Conservation (phyloP, 2,888 invertebrate genomes). For the Lasioglossum lativentre region DNA sequence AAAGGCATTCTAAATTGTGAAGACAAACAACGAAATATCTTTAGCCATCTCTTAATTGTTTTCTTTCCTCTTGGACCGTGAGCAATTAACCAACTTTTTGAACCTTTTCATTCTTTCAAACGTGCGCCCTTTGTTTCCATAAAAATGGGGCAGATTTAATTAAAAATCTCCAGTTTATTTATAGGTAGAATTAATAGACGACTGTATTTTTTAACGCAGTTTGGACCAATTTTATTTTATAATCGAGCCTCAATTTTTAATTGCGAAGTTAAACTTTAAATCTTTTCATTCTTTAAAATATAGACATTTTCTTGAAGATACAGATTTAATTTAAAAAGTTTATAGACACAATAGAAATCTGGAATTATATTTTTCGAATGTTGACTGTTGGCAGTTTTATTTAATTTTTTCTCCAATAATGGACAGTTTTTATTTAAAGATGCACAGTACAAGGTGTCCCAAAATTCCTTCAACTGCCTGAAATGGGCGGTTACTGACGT, state of each 20-base stretch:
- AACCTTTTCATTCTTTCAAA: neutral
- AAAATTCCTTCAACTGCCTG: no score
- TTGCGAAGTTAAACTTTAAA: no score
- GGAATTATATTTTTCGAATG: neutral
- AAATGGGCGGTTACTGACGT: no score
- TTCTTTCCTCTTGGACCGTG: neutral
- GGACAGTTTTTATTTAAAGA: neutral
- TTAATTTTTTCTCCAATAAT: neutral
- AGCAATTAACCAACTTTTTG: conserved; percentile 2
- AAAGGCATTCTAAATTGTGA: conserved; percentile 35
- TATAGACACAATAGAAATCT: no score
- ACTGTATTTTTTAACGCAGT: neutral
- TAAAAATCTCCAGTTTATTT: neutral
- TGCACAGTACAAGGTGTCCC: no score
- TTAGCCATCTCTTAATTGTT: conserved; percentile 17
- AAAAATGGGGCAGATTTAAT: neutral
- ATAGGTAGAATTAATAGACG: neutral
- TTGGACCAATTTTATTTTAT: neutral
- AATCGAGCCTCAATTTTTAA: no score
- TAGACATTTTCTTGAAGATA: neutral
- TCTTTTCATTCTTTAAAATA: neutral
- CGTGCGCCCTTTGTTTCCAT: neutral
- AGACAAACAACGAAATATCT: conserved; percentile 30
- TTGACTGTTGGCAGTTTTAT: no score
- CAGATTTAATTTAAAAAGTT: neutral